Percentiles rank a stretch among this genome's conserved stretches.
These are phyloP conservation scores for Danio albolineatus DNA, from an alignment of 2,797 vertebrate genomes.

Conservation along the genomic window DNA sequence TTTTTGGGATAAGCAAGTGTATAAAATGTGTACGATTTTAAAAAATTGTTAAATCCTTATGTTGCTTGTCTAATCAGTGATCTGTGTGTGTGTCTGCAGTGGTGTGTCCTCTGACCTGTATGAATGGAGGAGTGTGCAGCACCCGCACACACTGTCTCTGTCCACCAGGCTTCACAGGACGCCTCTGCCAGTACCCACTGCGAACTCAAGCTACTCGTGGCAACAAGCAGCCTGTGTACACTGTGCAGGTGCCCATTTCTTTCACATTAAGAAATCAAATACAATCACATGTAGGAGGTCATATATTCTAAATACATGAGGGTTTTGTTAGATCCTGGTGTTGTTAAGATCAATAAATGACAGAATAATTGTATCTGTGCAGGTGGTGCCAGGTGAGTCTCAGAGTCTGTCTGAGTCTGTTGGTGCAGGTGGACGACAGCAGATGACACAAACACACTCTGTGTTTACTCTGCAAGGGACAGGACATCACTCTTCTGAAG, in stretches of 20 bases:
- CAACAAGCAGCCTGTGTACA: slow-evolving; percentile 89
- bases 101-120: slow-evolving; percentile 91
- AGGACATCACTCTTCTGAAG: slow-evolving; percentile 88
- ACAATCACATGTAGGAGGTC: background rate
- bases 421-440: slow-evolving; percentile 66
- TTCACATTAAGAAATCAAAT: background rate
- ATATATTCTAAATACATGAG: background rate
- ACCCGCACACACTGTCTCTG: slow-evolving; percentile 90
- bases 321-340: background rate
- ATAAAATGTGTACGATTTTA: too few species aligned
- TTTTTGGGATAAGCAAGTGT: too few species aligned
- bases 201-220: slow-evolving; percentile 77
- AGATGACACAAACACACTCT: slow-evolving; percentile 80
- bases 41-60: background rate
- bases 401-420: slow-evolving; percentile 71
- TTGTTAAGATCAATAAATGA: slow-evolving; percentile 38
- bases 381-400: slow-evolving; percentile 78
- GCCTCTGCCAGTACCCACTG: slow-evolving; percentile 88
- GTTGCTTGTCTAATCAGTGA: background rate
- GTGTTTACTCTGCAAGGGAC: slow-evolving; percentile 80
- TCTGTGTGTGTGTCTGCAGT: slow-evolving; percentile 72
- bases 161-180: slow-evolving; percentile 88
- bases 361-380: slow-evolving; percentile 12
- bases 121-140: slow-evolving; percentile 93
- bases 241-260: slow-evolving; percentile 63